These are phyloP conservation scores for Prunella himalayana DNA, from an alignment of 2,113 vertebrate genomes.

Conservation along the genomic window DNA sequence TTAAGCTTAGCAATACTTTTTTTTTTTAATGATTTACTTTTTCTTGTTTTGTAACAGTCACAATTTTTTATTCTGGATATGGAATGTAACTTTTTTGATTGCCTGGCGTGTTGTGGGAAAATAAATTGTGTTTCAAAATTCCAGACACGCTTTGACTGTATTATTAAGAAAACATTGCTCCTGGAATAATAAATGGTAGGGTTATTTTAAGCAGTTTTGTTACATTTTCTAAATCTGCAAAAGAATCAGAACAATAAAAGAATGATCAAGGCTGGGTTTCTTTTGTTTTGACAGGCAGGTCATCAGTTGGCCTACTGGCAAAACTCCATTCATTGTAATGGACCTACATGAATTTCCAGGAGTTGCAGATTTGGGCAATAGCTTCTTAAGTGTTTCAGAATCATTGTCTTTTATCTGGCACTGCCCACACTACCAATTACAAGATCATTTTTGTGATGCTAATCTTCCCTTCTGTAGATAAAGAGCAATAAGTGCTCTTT, in stretches of 20 bases:
- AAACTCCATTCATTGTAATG: slow-evolving; percentile 1
- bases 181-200: slow-evolving; percentile 19
- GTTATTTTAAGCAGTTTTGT: slow-evolving; percentile 28
- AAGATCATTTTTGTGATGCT: background rate
- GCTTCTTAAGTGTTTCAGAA: background rate
- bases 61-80: background rate
- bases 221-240: background rate
- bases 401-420: background rate
- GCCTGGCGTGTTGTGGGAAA: background rate
- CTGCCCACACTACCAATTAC: background rate
- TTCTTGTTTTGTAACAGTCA: background rate
- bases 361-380: background rate
- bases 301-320: background rate
- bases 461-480: background rate
- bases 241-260: background rate
- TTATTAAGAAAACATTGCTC: slow-evolving; percentile 40
- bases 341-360: background rate
- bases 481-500: background rate
- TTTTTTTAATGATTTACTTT: background rate
- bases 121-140: background rate
- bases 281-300: slow-evolving; percentile 10
- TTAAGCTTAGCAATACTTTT: background rate
- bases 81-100: background rate
- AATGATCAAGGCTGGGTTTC: background rate
- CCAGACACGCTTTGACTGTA: slow-evolving; percentile 4